Evolutionary conservation across 2,113 vertebrate species (phyloP), one percentile per base, ranked within the genome.

Genomic region (Tauraco erythrolophus): DNA sequence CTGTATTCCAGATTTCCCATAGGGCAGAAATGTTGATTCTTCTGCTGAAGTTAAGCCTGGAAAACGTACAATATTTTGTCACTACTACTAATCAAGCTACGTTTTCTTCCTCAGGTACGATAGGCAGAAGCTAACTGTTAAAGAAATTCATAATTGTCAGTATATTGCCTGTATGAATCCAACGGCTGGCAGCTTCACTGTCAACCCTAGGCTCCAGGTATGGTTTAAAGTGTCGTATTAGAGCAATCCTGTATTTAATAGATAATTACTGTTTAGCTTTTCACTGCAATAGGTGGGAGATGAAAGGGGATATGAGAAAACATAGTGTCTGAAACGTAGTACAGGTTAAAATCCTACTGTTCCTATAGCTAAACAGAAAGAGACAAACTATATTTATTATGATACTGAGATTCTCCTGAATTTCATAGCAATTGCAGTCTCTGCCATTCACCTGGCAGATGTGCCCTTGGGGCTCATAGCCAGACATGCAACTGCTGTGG

Each of bases 151-250:
- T 88, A 97, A 97, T 65, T 99, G 98, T 48, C 98, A 99, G 72
- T 99, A 98, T 81, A 89, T 99, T 57, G 96, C 98, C 70, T 99
- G 98, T 93, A 98, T 99, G 98, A 99, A 99, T 92, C 98, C 98
- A 79, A 97, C 94, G 37, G 97, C 98, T 93, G 99, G 99, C 58
- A 99, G 97, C 89, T 99, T 99, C 87, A 97, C 94, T 13, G 91
- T 99, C 94, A 99, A 98, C 77, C 98, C 98, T n/a, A 97, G 98
- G 70, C 97, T 99, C 14, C 98, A 99, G 98, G 98, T 99, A 92
- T 23, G 56, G 14, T 94, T 77, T 74, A 8, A 75, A 79, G 15
- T 25, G 5, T 66, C 27, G 7, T 50, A 12, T 21, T 61, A 27
- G 27, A 94, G 15, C 27, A 78, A 75, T 68, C 43, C 27, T 58